Evolutionary conservation across 2,113 vertebrate species (phyloP).

Genomic region (Tachysurus fulvidraco): DNA sequence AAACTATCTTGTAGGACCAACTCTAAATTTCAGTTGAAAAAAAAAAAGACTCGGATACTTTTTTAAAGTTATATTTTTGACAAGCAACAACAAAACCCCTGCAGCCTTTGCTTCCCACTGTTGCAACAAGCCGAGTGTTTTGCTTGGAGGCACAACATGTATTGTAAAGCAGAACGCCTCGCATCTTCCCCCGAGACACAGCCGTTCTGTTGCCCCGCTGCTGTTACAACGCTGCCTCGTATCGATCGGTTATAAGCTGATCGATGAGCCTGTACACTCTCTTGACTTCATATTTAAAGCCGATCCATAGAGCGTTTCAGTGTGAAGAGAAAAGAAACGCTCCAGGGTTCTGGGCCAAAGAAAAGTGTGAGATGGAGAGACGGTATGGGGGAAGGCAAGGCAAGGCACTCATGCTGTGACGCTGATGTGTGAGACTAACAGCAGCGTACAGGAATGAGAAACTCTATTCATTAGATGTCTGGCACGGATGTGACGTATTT

Average conservation of each 20-base stretch:
- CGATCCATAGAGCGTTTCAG: conserved; percentile 36
- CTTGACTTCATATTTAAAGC: conserved; percentile 34
- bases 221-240: conserved; percentile 29
- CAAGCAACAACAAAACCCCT: neutral
- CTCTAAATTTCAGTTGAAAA: neutral
- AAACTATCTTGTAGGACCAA: neutral
- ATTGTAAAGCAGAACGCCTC: conserved; percentile 19
- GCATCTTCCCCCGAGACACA: neutral
- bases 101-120: neutral
- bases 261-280: conserved; percentile 36
- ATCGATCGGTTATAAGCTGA: conserved; percentile 30
- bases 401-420: neutral
- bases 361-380: neutral
- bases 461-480: neutral
- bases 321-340: neutral
- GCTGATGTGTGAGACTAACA: neutral
- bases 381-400: neutral
- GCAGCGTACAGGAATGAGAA: neutral
- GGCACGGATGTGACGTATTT: neutral
- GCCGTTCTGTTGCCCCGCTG: conserved; percentile 12
- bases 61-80: neutral
- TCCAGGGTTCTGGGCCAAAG: neutral
- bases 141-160: conserved; percentile 10
- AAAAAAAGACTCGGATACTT: neutral
- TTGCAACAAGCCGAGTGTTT: neutral